phyloP scores from a whole-genome alignment of 2,113 vertebrate genomes.

The Colossoma macropomum region DNA sequence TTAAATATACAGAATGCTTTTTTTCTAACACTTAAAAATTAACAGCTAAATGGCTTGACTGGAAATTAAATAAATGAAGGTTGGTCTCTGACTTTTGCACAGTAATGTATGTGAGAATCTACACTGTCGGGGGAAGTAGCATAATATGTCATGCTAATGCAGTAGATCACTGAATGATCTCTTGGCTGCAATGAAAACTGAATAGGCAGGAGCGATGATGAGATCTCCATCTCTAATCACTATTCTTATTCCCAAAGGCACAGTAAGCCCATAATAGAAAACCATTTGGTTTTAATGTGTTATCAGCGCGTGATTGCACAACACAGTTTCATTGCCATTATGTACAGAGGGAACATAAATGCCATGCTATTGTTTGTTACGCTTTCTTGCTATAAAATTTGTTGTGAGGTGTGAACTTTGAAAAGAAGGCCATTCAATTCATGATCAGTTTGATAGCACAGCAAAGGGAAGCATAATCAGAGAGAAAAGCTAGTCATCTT shows the following conservation, averaged over 20 bases:
- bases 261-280: slow-evolving; percentile 43
- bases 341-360: slow-evolving; percentile 12
- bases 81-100: no score
- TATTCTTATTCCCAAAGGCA: slow-evolving; percentile 36
- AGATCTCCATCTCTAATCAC: slow-evolving; percentile 20
- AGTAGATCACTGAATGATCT: slow-evolving; percentile 20
- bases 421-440: slow-evolving; percentile 19
- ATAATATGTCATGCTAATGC: slow-evolving; percentile 11
- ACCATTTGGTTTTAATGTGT: slow-evolving; percentile 41
- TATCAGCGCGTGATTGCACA: slow-evolving; percentile 26
- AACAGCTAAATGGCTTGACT: no score
- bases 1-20: no score
- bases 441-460: background rate
- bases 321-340: slow-evolving; percentile 34
- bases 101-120: background rate
- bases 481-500: background rate
- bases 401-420: slow-evolving; percentile 22
- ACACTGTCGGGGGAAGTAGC: background rate
- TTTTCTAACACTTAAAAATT: no score
- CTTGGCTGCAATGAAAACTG: slow-evolving; percentile 27
- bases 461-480: slow-evolving; percentile 17
- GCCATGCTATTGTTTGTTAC: slow-evolving; percentile 22
- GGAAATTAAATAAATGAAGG: no score
- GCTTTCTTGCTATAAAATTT: slow-evolving; percentile 19
- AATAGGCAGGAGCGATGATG: slow-evolving; percentile 32